Evolutionary conservation across 2,797 vertebrate species (phyloP), one percentile per base, ranked within the genome.

Genomic region (Argyrosomus regius): DNA sequence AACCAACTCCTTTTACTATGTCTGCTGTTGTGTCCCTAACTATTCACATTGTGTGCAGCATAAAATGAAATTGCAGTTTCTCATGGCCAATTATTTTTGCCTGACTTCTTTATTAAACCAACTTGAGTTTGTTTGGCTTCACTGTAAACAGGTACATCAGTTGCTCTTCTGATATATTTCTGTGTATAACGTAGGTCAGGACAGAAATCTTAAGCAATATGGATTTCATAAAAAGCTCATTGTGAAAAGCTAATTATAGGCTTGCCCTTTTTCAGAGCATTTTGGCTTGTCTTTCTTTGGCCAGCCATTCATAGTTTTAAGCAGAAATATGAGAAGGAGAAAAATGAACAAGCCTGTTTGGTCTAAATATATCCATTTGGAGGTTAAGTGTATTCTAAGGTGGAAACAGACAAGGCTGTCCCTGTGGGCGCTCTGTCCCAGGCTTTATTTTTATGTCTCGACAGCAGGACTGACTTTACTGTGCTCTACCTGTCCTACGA

Each of bases 401-500:
- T 83, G 75, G 76, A 80, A 87, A 77, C 60, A 86, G 88, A 86
- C 83, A 81, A 26, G 69, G 68, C 61, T 59, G 61, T 86, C 88
- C 86, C 85, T 64, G 62, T 79, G 81, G 79, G 62, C 35, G 2
- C 53, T 62, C 70, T 81, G 77, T 86, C 85, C 77, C 79, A 26
- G 73, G 71, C 59, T 81, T 89, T 87, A 84, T 90, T 80, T 89
- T 88, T 82, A 74, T 70, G 77, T 85, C 64, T 86, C 41, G 48
- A 85, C 79, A 80, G 81, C 81, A 83, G 83, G 67, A 77, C 82
- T 73, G 82, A 88, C 84, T 88, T 85, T 70, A 22, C 85, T 83
- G 80, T 59, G 77, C 82, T 91, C 78, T 90, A 92, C 89, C 88
- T 91, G 88, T 90, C 87, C 78, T 78, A 59, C 74, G 71, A 87